Percentiles rank a stretch among this genome's conserved stretches.
phyloP scores from a whole-genome alignment of 2,113 vertebrate species.

The Campylorhamphus procurvoides region DNA sequence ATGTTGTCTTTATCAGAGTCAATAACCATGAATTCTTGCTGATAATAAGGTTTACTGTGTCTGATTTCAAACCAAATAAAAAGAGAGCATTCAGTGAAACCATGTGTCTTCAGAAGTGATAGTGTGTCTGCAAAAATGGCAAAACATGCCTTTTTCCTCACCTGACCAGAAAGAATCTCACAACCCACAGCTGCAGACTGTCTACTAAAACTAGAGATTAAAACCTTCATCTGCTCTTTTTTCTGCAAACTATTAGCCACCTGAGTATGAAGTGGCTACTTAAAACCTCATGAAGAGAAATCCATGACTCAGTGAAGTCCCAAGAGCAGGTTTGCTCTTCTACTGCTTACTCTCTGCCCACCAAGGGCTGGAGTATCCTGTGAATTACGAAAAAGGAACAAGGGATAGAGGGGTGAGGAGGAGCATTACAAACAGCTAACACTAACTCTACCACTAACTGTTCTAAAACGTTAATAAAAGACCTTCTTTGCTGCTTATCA shows the following conservation, averaged over 20 bases:
- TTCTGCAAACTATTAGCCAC: not conserved
- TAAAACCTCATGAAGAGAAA: not conserved
- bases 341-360: not conserved
- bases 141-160: not conserved
- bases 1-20: not conserved
- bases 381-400: not conserved
- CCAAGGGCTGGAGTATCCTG: not conserved
- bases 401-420: accelerated
- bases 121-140: accelerated
- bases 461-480: not conserved
- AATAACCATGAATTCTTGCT: not conserved
- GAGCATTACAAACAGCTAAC: not conserved
- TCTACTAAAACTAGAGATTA: not conserved
- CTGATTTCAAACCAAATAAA: not conserved
- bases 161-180: not conserved
- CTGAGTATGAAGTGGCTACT: not conserved
- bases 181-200: not conserved
- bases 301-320: not conserved
- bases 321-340: not conserved
- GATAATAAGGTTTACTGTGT: not conserved
- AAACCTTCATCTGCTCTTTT: not conserved
- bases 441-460: not conserved
- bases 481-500: not conserved
- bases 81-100: not conserved
- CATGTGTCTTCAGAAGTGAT: not conserved